Percentiles rank a stretch among this genome's conserved stretches.
Conservation (phyloP, 2,797 vertebrate species). For the Spea hammondii region DNA sequence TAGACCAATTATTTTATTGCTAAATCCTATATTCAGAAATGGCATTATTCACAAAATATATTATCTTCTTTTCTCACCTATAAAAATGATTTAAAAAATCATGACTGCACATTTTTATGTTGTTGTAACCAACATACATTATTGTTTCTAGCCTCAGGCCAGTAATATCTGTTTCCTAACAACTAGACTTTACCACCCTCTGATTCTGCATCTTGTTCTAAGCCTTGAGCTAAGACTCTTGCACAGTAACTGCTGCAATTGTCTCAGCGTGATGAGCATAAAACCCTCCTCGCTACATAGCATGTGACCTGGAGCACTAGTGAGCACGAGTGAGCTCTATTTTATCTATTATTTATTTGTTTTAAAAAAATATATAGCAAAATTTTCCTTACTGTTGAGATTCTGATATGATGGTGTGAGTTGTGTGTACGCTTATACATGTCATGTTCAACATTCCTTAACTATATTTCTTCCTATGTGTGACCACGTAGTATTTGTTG, state of each 20-base stretch:
- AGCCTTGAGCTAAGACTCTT: conserved; percentile 23
- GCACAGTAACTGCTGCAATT: conserved; percentile 16
- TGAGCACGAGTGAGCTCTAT: too few relatives aligned
- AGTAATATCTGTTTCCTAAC: conserved; percentile 18
- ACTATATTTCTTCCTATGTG: too few relatives aligned
- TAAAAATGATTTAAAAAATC: background rate
- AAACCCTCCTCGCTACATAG: conserved; percentile 2
- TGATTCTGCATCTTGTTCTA: conserved; percentile 12
- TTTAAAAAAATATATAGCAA: too few relatives aligned
- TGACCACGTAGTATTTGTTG: too few relatives aligned
- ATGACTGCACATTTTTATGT: background rate
- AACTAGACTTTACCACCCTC: conserved; percentile 14
- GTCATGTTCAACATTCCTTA: too few relatives aligned
- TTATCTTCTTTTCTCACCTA: background rate
- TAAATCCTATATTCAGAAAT: background rate
- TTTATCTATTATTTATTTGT: too few relatives aligned
- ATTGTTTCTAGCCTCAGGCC: conserved; percentile 30
- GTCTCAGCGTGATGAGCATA: conserved; percentile 14
- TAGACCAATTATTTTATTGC: background rate
- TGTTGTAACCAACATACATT: conserved; percentile 1
- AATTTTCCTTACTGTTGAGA: too few relatives aligned
- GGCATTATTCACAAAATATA: background rate
- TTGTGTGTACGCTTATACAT: too few relatives aligned
- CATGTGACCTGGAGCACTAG: background rate
- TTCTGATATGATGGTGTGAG: too few relatives aligned